Base-by-base conservation (phyloP, 2,888 invertebrate genomes). In the Torymus auratus region DNA sequence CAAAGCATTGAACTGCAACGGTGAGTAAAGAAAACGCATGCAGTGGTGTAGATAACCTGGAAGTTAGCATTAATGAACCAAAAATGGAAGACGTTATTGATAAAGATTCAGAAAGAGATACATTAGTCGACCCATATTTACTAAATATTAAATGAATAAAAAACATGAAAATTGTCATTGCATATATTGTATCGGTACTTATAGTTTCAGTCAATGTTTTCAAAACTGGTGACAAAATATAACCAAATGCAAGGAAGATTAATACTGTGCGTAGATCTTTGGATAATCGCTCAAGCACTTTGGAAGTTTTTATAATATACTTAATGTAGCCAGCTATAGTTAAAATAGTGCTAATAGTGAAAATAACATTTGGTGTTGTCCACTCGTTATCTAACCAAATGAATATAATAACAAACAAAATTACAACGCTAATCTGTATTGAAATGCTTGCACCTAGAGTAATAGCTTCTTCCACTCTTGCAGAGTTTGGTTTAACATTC, bases 161-260 rank as follows among this genome's bases (percentile, higher is more conserved):
- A 92, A 99, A 94, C 94, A 98, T 96, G 14, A 96, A 92, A 20
- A 96, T 95, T 0, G 98, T 94, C 94, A 96, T 97, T 1, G 98
- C 97, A 88, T 98, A 98, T 88, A 99, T 98, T 0, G 99, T 98
- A 88, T 99, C 99, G 0, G 99, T 99, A 88, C 98, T 98, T 2
- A 99, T 96, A 0, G 98, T 98, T 89, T 98, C 97, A 0, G 99
- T 99, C 70, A 99, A 92, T 0, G 98, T 99, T 89, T 98, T 97
- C 53, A 98, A 91, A 17, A 99, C 94, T 0, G 99, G 99, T 0
- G 98, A 97, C 80, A 98, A 92, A 74, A 97, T 93, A 87, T 96
- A 97, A 0, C 98, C 97, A 88, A 98, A 95, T 0, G 96, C 94
- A 1, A 97, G 89, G 87, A 98, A 98, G 11, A 97, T 95, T 55